Evolutionary conservation across 2,797 vertebrate species (phyloP), one percentile per base, ranked within the genome.

Genomic region (Argentina silus): DNA sequence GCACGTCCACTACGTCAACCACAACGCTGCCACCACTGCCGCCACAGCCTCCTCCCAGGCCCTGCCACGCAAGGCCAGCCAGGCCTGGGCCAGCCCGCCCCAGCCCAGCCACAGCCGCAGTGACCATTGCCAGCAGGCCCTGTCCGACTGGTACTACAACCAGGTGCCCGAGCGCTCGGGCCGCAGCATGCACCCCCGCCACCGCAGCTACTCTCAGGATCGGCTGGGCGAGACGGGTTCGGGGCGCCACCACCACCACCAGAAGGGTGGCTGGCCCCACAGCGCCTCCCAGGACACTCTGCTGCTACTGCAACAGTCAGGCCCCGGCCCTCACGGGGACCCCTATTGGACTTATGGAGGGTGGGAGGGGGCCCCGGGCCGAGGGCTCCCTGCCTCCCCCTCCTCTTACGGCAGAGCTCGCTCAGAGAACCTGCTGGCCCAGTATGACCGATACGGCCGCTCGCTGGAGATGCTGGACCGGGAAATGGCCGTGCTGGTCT

Each of bases 281-380:
- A 98, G 97, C 74, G 95, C 95, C 69, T 99, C 98, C 19, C 97
- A 99, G 85, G 97, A 97, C 86, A 96, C 97, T 7, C 86, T 99
- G 74, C 86, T 96, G 75, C 87, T 96, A 59, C 88, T 96, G 75
- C 95, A 96, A n/a, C 88, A 95, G 83, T 85, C 89, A 36, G 95
- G 93, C 59, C 84, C 65, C 57, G 94, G 87, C 78, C 87, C 86
- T 1, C 88, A 91, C 0, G 85, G 84, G 0, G 92, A 93, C 53
- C 91, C 90, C 42, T 77, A 88, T 81, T 92, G 92, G 89, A 75
- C 84, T 14, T 85, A 88, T 0, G 83, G 77, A 70, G 90, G 92
- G 44, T 91, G 91, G 87, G 89, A 88, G 23, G 84, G 78, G 47
- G 86, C 77, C 0, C 80, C 78, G 3, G 80, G 75, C 0, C 73